Evolutionary conservation across 2,797 vertebrate genomes (phyloP).

Genomic region (Apodemus agrarius): DNA sequence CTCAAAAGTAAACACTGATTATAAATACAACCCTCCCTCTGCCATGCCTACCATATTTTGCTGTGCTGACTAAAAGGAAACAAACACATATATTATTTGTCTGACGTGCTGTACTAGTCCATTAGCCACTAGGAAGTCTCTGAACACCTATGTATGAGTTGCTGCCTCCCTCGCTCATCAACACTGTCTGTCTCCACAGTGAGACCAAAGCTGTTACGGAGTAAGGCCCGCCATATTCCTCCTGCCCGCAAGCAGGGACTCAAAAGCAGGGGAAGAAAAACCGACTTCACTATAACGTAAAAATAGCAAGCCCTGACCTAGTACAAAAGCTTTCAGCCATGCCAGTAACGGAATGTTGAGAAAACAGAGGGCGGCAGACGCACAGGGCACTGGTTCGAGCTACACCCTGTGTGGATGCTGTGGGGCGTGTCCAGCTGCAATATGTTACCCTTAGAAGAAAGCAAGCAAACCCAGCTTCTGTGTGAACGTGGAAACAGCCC

Average conservation of each 20-base stretch:
- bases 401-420: conserved; percentile 7
- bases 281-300: conserved; percentile 60
- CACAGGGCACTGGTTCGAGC: conserved; percentile 5
- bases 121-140: conserved; percentile 3
- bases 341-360: not conserved
- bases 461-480: conserved; percentile 66
- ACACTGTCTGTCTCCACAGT: conserved; percentile 10
- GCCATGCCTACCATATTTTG: not conserved
- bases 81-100: conserved; percentile 51
- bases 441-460: conserved; percentile 72
- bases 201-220: not conserved
- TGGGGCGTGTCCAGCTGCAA: conserved; percentile 37
- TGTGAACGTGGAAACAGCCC: conserved; percentile 57
- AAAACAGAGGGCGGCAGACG: conserved; percentile 54
- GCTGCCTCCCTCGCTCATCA: not conserved
- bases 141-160: conserved; percentile 12
- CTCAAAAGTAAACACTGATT: conserved; percentile 46
- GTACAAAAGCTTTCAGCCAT: conserved; percentile 23
- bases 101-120: not conserved
- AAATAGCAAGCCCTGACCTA: conserved; percentile 49
- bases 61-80: conserved; percentile 55
- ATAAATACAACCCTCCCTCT: not conserved
- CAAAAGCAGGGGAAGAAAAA: conserved; percentile 57
- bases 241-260: conserved; percentile 55
- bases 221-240: not conserved